These are phyloP conservation scores for Chironex yamaguchii DNA, from an alignment of 30 jellyfish, hydroid and myxozoan genomes.

Conservation along the genomic window DNA sequence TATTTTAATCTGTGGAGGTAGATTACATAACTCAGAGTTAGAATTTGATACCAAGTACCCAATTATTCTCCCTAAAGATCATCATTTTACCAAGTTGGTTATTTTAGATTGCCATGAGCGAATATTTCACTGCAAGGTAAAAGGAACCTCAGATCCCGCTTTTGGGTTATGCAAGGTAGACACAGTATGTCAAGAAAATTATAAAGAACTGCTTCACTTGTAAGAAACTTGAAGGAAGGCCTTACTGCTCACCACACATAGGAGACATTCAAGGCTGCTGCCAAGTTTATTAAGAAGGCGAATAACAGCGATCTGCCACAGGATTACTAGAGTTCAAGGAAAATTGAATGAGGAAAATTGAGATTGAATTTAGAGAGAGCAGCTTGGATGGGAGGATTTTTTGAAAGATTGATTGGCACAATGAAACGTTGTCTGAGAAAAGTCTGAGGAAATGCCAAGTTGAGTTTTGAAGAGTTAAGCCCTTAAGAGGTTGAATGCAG, in stretches of 20 bases:
- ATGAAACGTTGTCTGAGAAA: no score
- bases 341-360: no score
- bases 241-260: conserved; percentile 11
- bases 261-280: conserved; percentile 28
- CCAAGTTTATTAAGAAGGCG: no score
- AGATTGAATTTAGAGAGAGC: no score
- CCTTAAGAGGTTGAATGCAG: no score
- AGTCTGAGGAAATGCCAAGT: no score
- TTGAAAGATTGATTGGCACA: no score
- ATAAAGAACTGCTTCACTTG: conserved; percentile 1
- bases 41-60: conserved; percentile 17
- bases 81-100: conserved; percentile 1
- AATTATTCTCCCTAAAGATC: conserved; percentile 12
- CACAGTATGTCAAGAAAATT: conserved; percentile 16
- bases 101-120: not conserved
- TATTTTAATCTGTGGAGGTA: conserved; percentile 4
- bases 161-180: conserved; percentile 40
- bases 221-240: conserved; percentile 13
- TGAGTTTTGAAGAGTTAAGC: no score
- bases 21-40: conserved; percentile 11
- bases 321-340: no score
- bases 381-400: no score
- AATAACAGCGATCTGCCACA: no score
- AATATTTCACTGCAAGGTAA: not conserved
- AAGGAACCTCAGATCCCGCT: conserved; percentile 21